These are phyloP conservation scores for Gambusia affinis DNA, from an alignment of 2,113 vertebrate genomes.

Conservation along the genomic window DNA sequence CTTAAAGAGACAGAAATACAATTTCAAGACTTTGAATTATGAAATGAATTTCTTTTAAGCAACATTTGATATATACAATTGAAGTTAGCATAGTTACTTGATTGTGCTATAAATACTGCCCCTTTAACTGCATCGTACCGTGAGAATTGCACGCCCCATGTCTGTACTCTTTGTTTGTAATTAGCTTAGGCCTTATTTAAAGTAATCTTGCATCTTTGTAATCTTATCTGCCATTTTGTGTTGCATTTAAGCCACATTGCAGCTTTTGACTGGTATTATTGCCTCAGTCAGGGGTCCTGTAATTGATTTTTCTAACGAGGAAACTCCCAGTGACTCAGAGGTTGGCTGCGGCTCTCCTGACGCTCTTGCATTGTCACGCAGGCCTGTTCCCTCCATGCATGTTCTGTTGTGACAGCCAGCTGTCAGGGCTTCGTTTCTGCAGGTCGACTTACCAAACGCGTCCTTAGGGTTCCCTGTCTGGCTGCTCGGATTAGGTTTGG, in stretches of 20 bases:
- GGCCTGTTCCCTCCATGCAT: background rate
- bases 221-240: background rate
- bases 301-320: background rate
- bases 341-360: background rate
- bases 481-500: slow-evolving; percentile 25
- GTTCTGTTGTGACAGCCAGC: slow-evolving; percentile 1
- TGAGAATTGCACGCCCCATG: background rate
- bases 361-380: background rate
- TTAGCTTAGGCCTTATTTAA: background rate
- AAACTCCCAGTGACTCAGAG: background rate
- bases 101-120: no score
- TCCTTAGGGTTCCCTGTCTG: slow-evolving; percentile 40
- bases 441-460: slow-evolving; percentile 20
- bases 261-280: background rate
- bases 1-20: no score
- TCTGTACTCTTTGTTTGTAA: background rate
- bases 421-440: slow-evolving; percentile 15
- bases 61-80: no score
- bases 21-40: no score
- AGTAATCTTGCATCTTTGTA: background rate
- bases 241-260: background rate
- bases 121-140: background rate
- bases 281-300: background rate
- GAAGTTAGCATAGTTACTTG: no score
- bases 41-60: no score